Conservation (phyloP, 1,140 invertebrate genomes). For the Ridgeia piscesae region DNA sequence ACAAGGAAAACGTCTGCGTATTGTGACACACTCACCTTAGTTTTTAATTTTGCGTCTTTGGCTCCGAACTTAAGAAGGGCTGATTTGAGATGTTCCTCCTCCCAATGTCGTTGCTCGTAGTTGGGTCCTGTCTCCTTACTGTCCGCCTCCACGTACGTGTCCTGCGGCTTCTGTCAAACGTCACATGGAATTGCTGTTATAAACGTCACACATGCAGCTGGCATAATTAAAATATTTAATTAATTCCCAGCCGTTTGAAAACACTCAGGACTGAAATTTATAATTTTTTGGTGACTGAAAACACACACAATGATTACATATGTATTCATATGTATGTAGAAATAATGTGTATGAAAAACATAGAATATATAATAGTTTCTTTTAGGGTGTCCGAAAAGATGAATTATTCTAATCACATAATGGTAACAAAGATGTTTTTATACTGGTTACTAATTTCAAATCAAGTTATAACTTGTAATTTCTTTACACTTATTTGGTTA, state of each 20-base stretch:
- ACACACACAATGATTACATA: too few species aligned
- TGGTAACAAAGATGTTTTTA: not conserved
- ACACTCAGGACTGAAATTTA: slow-evolving; percentile 21
- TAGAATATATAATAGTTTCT: too few species aligned
- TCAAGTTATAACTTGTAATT: not conserved
- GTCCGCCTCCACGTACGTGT: slow-evolving; percentile 85
- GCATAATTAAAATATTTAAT: too few species aligned
- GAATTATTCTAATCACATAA: not conserved
- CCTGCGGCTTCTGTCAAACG: slow-evolving; percentile 57
- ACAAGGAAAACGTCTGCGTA: too few species aligned
- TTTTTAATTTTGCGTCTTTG: slow-evolving; percentile 72
- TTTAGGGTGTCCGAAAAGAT: not conserved
- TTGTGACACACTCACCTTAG: slow-evolving; percentile 13
- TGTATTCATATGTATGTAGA: too few species aligned
- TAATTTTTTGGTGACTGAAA: too few species aligned
- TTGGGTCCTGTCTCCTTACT: slow-evolving; percentile 81
- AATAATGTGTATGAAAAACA: too few species aligned
- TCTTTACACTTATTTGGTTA: not conserved
- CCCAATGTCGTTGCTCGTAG: slow-evolving; percentile 96
- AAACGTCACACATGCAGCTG: not conserved
- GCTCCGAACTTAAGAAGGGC: slow-evolving; percentile 92
- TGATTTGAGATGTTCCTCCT: slow-evolving; percentile 94
- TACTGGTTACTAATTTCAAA: not conserved
- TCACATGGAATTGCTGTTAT: not conserved
- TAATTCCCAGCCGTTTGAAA: too few species aligned